Evolutionary conservation across 1,140 invertebrate species (phyloP), one percentile per base, ranked within the genome.

Genomic region (Zophobas atratus): DNA sequence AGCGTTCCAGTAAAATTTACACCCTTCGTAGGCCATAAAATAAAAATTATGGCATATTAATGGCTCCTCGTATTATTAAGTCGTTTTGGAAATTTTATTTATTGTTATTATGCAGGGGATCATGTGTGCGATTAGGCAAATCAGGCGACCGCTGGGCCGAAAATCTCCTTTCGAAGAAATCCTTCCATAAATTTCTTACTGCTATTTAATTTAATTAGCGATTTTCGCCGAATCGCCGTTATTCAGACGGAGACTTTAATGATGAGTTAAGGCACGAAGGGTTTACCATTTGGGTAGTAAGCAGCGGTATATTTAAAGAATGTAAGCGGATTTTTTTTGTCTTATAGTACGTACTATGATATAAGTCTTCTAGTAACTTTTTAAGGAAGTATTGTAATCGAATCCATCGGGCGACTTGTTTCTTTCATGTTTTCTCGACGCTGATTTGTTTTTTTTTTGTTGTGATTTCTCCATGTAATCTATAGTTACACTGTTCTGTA

Each of bases 191-290:
- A 56, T 56, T 33, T 33, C 6, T 46, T 33, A 35, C 56, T 1
- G 35, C 35, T 6, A 60, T 60, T 60, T 39, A 60, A 60, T 60
- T 60, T 67, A 67, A 67, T 67, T 67, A 38, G 33, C 60, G 60
- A 67, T 43, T 67, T 67, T 67, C 41, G 41, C 43, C 41, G 41
- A 39, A 39, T 67, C 39, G n/a, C 39, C 33, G 38, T 67, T 43
- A 36, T 67, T 67, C 60, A 1, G 36, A 33, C 6, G 20, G 20
- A 32, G 20, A n/a, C 20, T 55, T 20, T 34, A 33, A 55, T 55
- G 8, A 32, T 34, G 53, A 34, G 53, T 55, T 55, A 55, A 34
- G 4, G 32, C 5, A 55, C 53, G 20, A 20, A 20, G 20, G 20
- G 20, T 20, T 20, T 20, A 20, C 20, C 20, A 20, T 20, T 20